A percentile compares a stretch with the other conserved stretches of the same genome.
Conservation (phyloP, 2,888 invertebrate genomes). For the Caenorhabditis panamensis region DNA sequence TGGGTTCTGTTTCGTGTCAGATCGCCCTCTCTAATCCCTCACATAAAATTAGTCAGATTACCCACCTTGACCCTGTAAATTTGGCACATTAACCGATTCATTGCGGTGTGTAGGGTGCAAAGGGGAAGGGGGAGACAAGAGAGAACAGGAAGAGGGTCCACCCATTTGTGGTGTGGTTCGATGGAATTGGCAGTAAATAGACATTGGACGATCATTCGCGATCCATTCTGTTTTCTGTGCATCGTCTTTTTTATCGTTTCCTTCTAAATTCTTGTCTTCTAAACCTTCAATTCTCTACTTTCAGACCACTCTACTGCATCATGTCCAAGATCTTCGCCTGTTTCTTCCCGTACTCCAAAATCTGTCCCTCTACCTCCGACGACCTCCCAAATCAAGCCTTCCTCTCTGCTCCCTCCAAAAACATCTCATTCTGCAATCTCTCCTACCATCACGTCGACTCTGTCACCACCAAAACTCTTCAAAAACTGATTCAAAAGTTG, state of each 20-base stretch:
- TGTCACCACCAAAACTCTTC: conserved; percentile 4
- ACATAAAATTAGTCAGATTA: no score
- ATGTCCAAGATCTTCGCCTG: conserved; percentile 42
- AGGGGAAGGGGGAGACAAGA: no score
- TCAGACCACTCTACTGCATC: neutral
- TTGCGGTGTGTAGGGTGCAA: no score
- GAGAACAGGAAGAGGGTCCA: no score
- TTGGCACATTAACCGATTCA: no score
- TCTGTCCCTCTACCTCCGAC: neutral
- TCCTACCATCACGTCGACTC: conserved; percentile 39
- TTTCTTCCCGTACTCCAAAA: conserved; percentile 30
- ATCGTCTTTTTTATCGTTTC: neutral
- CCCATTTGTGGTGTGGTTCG: no score
- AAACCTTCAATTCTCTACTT: neutral
- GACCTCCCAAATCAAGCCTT: conserved; percentile 23
- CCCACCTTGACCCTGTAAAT: no score
- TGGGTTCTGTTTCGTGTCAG: no score
- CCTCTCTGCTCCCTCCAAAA: neutral
- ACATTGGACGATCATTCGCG: no score
- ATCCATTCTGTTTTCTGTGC: no score
- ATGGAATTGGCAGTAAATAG: no score
- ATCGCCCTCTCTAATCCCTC: no score
- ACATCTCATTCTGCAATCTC: conserved; percentile 18
- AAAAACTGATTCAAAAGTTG: conserved; percentile 25
- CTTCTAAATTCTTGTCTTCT: neutral